These are phyloP conservation scores for Nowickia ferox DNA, from an alignment of 2,888 invertebrate genomes.

Conservation along the genomic window DNA sequence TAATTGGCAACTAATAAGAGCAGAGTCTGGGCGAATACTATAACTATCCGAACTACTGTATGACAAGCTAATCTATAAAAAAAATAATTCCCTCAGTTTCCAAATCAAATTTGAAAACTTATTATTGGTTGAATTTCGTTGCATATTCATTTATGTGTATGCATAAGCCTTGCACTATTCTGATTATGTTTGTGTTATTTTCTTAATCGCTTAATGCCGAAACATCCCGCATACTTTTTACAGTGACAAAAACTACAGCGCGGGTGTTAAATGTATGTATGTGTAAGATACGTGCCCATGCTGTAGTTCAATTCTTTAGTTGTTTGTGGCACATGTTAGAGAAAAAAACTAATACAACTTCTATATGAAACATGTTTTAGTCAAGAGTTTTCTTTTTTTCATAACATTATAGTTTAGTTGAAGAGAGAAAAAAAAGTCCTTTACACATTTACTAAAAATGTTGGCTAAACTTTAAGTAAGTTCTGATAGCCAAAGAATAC, in stretches of 20 bases:
- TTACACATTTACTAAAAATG: slow-evolving; percentile 45
- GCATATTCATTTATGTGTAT: too few species aligned
- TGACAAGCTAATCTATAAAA: too few species aligned
- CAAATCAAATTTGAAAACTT: too few species aligned
- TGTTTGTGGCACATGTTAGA: slow-evolving; percentile 19
- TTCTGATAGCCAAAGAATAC: slow-evolving; percentile 66
- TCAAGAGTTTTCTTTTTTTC: slow-evolving; percentile 17
- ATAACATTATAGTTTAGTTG: slow-evolving; percentile 9
- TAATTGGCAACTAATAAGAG: too few species aligned
- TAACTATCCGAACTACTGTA: too few species aligned
- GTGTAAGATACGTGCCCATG: slow-evolving; percentile 43
- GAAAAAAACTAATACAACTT: slow-evolving; percentile 30
- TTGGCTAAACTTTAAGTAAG: slow-evolving; percentile 68
- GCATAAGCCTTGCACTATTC: too few species aligned
- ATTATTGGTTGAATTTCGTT: too few species aligned
- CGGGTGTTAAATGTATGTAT: neutral
- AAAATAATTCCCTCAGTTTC: too few species aligned
- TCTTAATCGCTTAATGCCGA: neutral
- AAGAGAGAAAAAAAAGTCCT: slow-evolving; percentile 5
- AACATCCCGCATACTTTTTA: neutral
- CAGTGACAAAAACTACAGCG: neutral
- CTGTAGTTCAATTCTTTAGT: slow-evolving; percentile 13
- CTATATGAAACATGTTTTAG: slow-evolving; percentile 53
- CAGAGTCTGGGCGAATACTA: too few species aligned
- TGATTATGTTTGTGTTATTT: neutral